Base-by-base conservation (phyloP, 1,140 invertebrate species). In the Caenorhabditis remanei region DNA sequence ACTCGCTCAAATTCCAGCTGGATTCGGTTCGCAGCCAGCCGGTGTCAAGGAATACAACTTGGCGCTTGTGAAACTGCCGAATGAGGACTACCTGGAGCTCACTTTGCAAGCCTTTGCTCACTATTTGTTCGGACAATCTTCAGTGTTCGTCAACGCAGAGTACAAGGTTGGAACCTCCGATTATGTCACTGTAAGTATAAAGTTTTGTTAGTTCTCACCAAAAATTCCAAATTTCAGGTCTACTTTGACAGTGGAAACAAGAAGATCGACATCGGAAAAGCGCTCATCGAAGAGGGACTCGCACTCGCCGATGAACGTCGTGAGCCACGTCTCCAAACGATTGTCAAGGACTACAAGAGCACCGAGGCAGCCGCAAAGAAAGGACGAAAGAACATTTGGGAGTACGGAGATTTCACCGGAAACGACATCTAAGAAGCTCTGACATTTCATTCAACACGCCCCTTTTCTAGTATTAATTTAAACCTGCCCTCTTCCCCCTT, bases 11-110 rank as follows among this genome's bases (percentile, higher is more conserved):
- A 93, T 99, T 67, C 97, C 97, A 0, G 87, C 92, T 4, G 90
- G 92, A 53, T 97, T 96, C 90, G 93, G 94, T 5, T 93, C 93
- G 21, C 95, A 97, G 48, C 95, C 95, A 86, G 94, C 96, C 1
- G 97, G 95, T 91, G 98, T 97, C 0, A 95, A 95, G 21, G 96
- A 98, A 92, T 98, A 97, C 92, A 93, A 93, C 7, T 93, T 99
- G 56, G 96, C 97, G 8, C 96, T 96, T 91, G 95, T 97, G 24
- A 94, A 94, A 89, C 94, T 97, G 90, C 96, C 97, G 2, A 94
- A 95, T 86, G 97, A 95, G 93, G 56, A 87, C 75, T 91, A 91
- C 85, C 88, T 89, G 11, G 85, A 89, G 16, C 88, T 88, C 58
- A 89, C 87, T n/a, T 48, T 86, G 48, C 89, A 84, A 9, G 88